Conservation (phyloP, 2,113 vertebrate species). For the Irena cyanogastra region DNA sequence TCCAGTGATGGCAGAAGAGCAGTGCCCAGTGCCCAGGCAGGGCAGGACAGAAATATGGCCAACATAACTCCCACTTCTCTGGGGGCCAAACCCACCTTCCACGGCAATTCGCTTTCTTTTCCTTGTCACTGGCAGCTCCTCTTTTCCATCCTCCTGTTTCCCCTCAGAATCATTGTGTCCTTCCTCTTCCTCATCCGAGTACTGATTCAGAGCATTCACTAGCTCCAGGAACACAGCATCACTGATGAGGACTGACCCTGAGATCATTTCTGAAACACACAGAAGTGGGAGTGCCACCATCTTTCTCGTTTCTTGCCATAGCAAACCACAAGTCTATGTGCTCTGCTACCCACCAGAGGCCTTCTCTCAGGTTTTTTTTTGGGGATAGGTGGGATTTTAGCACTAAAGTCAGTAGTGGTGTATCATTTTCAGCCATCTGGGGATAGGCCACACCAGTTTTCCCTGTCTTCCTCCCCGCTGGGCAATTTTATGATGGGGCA, state of each 20-base stretch:
- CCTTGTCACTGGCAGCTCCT: constrained; percentile 74
- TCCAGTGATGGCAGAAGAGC: neutral
- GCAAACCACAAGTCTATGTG: neutral
- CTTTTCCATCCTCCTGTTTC: constrained; percentile 77
- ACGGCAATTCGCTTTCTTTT: constrained; percentile 73
- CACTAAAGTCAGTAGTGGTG: neutral
- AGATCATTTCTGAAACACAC: constrained; percentile 72
- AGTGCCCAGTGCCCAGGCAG: neutral
- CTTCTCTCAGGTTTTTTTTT: neutral
- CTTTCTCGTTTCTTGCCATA: accelerated
- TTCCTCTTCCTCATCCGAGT: constrained; percentile 90
- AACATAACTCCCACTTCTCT: neutral
- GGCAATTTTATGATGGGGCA: neutral
- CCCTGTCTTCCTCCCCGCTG: neutral
- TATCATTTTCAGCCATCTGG: neutral
- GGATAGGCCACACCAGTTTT: neutral
- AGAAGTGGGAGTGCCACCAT: neutral
- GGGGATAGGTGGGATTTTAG: neutral
- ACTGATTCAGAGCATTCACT: constrained; percentile 90
- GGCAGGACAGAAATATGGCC: neutral
- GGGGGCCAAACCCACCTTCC: constrained; percentile 60
- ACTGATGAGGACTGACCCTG: constrained; percentile 90
- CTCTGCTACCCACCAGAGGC: neutral
- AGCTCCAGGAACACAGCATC: constrained; percentile 95
- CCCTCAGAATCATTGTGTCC: constrained; percentile 73